Evolutionary conservation across 2,797 vertebrate species (phyloP).

Genomic region (Decapterus maruadsi): DNA sequence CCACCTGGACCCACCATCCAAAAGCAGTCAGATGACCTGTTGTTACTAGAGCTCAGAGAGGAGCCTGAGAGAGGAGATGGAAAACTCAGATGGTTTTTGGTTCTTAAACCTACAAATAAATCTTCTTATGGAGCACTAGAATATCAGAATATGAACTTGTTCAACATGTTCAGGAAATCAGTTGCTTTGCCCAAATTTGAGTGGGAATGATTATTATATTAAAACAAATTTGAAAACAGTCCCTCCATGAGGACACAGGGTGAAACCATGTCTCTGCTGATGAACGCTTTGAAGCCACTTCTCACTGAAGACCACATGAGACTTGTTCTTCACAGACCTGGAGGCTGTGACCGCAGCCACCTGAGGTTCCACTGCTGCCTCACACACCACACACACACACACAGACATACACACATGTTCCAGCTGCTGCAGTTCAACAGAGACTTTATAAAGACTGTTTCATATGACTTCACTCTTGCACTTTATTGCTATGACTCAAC

Average conservation of each 20-base stretch:
- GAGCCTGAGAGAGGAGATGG: too few species aligned
- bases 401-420: conserved; percentile 7
- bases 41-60: too few species aligned
- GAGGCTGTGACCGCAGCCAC: conserved; percentile 4
- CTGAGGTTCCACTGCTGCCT: conserved; percentile 12
- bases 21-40: too few species aligned
- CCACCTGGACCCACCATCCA: too few species aligned
- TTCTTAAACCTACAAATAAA: too few species aligned
- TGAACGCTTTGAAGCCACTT: conserved; percentile 18
- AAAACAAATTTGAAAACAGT: too few species aligned
- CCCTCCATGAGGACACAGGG: conserved; percentile 8
- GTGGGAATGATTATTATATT: conserved; percentile 7
- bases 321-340: conserved; percentile 2
- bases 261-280: not conserved
- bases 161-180: not conserved
- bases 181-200: not conserved
- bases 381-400: conserved; percentile 9
- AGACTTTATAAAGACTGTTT: conserved; percentile 1
- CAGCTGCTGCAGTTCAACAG: not conserved
- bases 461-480: not conserved
- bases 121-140: too few species aligned
- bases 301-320: not conserved
- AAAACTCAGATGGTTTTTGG: too few species aligned
- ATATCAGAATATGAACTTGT: too few species aligned
- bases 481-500: conserved; percentile 17